Evolutionary conservation across 2,888 invertebrate genomes (phyloP).

Genomic region (Sinopyrophorus schimmeli): DNA sequence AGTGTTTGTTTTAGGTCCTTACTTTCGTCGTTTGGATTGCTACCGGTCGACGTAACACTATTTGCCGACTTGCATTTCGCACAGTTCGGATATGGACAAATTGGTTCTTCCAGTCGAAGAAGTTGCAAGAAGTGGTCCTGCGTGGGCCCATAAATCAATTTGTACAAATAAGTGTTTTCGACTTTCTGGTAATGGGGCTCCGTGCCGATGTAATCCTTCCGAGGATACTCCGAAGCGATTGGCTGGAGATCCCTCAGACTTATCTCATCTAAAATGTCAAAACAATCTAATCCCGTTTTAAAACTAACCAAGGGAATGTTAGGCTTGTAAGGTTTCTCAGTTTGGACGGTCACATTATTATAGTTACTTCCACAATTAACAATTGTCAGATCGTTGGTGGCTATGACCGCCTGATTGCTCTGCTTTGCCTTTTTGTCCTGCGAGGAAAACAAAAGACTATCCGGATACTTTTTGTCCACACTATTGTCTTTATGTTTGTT

Average conservation of each 20-base stretch:
- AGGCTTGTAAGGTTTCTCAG: too few relatives aligned
- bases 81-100: background rate
- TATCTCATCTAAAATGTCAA: constrained; percentile 37
- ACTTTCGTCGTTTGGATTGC: background rate
- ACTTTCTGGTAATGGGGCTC: background rate
- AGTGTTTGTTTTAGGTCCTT: background rate
- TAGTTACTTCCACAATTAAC: too few relatives aligned
- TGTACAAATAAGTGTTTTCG: constrained; percentile 20
- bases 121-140: constrained; percentile 9
- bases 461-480: constrained; percentile 5
- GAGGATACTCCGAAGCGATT: constrained; percentile 40
- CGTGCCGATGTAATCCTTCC: constrained; percentile 23
- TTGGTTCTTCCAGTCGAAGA: constrained; percentile 7
- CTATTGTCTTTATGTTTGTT: background rate
- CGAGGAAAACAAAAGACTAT: constrained; percentile 16
- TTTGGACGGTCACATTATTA: too few relatives aligned
- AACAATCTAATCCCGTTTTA: constrained; percentile 29
- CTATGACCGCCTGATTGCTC: background rate
- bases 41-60: background rate
- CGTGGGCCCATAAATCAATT: constrained; percentile 12
- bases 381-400: background rate
- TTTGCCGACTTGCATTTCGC: background rate
- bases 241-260: constrained; percentile 35
- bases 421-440: constrained; percentile 1
- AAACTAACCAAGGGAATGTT: too few relatives aligned